Evolutionary conservation across 1,140 invertebrate genomes (phyloP).

Genomic region (Drosophila simulans): DNA sequence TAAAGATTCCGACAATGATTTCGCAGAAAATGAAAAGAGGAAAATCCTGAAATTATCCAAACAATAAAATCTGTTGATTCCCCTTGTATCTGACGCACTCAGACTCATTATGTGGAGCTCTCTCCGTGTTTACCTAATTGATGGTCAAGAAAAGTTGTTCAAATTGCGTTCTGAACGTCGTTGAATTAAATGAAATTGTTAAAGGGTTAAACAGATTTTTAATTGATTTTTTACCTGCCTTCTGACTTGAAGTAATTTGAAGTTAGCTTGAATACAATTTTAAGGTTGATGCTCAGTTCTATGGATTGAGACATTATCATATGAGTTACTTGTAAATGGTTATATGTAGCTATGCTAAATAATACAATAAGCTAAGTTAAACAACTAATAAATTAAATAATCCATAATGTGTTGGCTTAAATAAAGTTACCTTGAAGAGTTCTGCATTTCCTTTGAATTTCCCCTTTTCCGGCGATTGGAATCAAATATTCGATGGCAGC

Average conservation of each 20-base stretch:
- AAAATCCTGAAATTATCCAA: constrained; percentile 56
- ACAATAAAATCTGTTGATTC: constrained; percentile 45
- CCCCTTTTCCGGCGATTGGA: constrained; percentile 24
- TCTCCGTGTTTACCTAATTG: constrained; percentile 48
- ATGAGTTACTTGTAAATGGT: no score
- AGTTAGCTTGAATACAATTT: not conserved
- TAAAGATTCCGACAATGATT: constrained; percentile 74
- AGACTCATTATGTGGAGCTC: constrained; percentile 24
- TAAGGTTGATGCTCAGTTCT: no score
- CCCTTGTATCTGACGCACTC: constrained; percentile 42
- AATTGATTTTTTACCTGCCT: constrained; percentile 8
- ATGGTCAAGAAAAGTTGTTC: constrained; percentile 25
- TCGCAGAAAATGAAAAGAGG: constrained; percentile 52
- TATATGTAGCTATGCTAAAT: no score
- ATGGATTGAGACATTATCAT: no score
- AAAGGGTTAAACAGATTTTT: not conserved
- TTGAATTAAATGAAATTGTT: not conserved
- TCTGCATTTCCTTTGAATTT: constrained; percentile 74
- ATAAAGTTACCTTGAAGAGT: constrained; percentile 56
- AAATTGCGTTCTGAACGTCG: constrained; percentile 15
- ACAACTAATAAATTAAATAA: no score
- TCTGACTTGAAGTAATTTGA: constrained; percentile 2
- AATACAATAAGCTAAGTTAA: no score
- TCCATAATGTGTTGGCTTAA: no score
- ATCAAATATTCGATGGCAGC: constrained; percentile 39